A percentile compares a stretch with the other conserved stretches of the same genome.
Evolutionary conservation across 2,113 vertebrate genomes (phyloP).

Genomic region (Microtus pennsylvanicus): DNA sequence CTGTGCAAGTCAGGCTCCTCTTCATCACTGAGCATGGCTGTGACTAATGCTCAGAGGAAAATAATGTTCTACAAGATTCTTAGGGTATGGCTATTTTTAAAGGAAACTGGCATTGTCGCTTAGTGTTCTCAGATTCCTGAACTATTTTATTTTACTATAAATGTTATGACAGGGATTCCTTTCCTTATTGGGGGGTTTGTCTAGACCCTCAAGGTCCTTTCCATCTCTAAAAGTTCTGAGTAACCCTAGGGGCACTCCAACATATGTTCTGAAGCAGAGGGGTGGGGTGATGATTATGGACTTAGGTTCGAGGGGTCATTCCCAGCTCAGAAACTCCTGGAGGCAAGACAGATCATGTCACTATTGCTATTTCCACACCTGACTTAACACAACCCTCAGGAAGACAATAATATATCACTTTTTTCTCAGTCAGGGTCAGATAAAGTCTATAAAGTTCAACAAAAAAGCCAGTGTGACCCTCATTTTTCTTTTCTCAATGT

Average conservation of each 20-base stretch:
- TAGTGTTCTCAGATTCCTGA: slow-evolving; percentile 7
- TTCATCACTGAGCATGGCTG: not conserved
- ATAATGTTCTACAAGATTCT: not conserved
- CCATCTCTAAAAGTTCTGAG: slow-evolving; percentile 62
- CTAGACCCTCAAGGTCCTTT: slow-evolving; percentile 45
- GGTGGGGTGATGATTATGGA: slow-evolving; percentile 52
- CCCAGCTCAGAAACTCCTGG: slow-evolving; percentile 45
- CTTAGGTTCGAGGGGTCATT: slow-evolving; percentile 27
- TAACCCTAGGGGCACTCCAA: slow-evolving; percentile 52
- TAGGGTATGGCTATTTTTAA: slow-evolving; percentile 10
- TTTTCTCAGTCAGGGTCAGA: slow-evolving; percentile 71
- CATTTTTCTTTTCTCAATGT: slow-evolving; percentile 70
- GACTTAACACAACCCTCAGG: slow-evolving; percentile 75
- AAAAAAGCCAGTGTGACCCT: slow-evolving; percentile 61
- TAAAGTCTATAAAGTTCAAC: slow-evolving; percentile 75
- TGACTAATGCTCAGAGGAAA: not conserved
- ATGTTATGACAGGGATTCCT: slow-evolving; percentile 20
- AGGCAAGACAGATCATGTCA: slow-evolving; percentile 68
- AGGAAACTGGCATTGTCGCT: not conserved
- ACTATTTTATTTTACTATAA: slow-evolving; percentile 20
- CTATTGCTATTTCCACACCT: slow-evolving; percentile 73
- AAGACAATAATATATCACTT: slow-evolving; percentile 76
- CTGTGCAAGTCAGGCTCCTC: not conserved
- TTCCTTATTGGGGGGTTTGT: not conserved
- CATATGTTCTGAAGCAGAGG: slow-evolving; percentile 62